Percentiles rank a stretch among this genome's conserved stretches.
Conservation (phyloP, 1,140 invertebrate species). For the Nephila pilipes region DNA sequence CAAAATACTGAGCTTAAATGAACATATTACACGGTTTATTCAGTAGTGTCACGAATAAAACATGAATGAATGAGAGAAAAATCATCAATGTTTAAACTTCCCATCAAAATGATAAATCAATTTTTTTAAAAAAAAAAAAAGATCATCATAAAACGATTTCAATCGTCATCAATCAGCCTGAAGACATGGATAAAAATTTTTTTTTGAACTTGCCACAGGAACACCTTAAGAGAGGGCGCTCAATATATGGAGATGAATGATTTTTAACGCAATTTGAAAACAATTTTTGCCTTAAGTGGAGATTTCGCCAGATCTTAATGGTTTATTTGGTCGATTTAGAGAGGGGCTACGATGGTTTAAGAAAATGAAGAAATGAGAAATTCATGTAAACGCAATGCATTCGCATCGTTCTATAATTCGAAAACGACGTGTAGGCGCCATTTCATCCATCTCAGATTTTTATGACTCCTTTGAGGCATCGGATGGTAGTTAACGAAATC, state of each 20-base stretch:
- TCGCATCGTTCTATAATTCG: too few species aligned
- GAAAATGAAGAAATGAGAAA: too few species aligned
- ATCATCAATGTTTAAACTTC: not conserved
- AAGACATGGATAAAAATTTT: conserved; percentile 21
- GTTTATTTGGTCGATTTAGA: not conserved
- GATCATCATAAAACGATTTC: not conserved
- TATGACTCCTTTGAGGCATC: too few species aligned
- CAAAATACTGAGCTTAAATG: too few species aligned
- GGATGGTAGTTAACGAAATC: too few species aligned
- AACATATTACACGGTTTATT: too few species aligned
- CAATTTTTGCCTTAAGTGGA: conserved; percentile 18
- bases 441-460: too few species aligned
- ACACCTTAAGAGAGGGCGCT: not conserved
- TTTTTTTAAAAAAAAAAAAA: conserved; percentile 2
- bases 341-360: not conserved
- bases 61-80: too few species aligned
- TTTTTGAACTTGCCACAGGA: not conserved
- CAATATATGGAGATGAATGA: conserved; percentile 9
- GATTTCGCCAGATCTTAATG: not conserved
- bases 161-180: conserved; percentile 12
- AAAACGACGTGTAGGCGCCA: too few species aligned
- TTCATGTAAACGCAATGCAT: too few species aligned
- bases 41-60: too few species aligned
- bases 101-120: not conserved
- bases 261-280: not conserved